Conservation (phyloP, 2,797 vertebrate genomes). For the Myripristis murdjan region DNA sequence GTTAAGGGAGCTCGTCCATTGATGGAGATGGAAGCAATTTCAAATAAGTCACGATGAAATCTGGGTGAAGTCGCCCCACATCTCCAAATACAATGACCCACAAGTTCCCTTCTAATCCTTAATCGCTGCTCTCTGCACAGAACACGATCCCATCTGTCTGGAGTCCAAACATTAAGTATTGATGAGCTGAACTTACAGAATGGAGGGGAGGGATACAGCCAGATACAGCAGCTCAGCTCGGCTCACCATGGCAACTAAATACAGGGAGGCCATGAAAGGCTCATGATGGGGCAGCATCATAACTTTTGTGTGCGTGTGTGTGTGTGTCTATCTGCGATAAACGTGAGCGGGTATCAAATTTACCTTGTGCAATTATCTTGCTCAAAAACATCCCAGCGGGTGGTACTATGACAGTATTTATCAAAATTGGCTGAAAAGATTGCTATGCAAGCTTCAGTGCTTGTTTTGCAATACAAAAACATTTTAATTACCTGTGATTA, state of each 20-base stretch:
- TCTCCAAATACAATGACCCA: background rate
- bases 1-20: no score
- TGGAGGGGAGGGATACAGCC: background rate
- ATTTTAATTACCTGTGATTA: background rate
- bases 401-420: background rate
- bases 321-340: slow-evolving; percentile 14
- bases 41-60: no score
- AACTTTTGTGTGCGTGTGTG: slow-evolving; percentile 7
- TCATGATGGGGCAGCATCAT: slow-evolving; percentile 6
- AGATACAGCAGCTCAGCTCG: slow-evolving; percentile 5
- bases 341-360: slow-evolving; percentile 8
- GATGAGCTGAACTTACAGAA: slow-evolving; percentile 54
- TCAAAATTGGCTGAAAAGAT: background rate
- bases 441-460: background rate
- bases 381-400: background rate
- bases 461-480: background rate
- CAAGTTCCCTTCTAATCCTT: background rate
- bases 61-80: slow-evolving; percentile 4
- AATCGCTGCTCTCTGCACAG: background rate
- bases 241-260: slow-evolving; percentile 66
- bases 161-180: slow-evolving; percentile 48
- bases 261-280: slow-evolving; percentile 18
- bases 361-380: slow-evolving; percentile 2
- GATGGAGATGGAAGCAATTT: background rate
- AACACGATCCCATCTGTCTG: slow-evolving; percentile 24